Conservation (phyloP, 2,888 invertebrate species). For the Cyaniris semiargus region DNA sequence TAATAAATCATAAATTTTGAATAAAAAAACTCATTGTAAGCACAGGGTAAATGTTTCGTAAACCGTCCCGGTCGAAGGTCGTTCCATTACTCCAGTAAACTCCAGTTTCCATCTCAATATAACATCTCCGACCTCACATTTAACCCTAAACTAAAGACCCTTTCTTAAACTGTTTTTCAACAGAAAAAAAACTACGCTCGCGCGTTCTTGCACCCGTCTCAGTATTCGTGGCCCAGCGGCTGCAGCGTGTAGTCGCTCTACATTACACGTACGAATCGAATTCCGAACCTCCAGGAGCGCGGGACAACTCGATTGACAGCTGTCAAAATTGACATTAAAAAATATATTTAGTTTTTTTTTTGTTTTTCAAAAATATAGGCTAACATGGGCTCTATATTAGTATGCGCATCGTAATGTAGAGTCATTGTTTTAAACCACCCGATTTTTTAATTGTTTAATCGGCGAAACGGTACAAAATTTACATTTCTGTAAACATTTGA, state of each 20-base stretch:
- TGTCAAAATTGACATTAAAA: slow-evolving; percentile 45
- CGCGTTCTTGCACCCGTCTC: slow-evolving; percentile 53
- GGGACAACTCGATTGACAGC: slow-evolving; percentile 63
- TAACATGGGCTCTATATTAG: not conserved
- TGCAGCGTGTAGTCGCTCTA: slow-evolving; percentile 69
- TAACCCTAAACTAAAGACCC: slow-evolving; percentile 71
- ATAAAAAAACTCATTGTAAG: not conserved
- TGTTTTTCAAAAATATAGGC: not conserved
- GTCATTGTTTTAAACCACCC: slow-evolving; percentile 73
- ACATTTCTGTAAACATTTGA: slow-evolving; percentile 65
- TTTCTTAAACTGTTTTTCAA: slow-evolving; percentile 71
- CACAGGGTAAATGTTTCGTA: slow-evolving; percentile 34
- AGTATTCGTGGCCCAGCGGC: slow-evolving; percentile 73
- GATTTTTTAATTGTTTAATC: slow-evolving; percentile 67
- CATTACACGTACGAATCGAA: slow-evolving; percentile 51
- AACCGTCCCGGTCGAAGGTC: slow-evolving; percentile 44
- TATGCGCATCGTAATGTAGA: slow-evolving; percentile 52
- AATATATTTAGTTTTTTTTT: slow-evolving; percentile 39
- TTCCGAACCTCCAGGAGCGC: slow-evolving; percentile 63
- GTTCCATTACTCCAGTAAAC: slow-evolving; percentile 45
- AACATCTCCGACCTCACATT: slow-evolving; percentile 65
- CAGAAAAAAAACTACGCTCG: slow-evolving; percentile 64
- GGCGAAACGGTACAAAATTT: slow-evolving; percentile 62
- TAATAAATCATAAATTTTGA: slow-evolving; percentile 13
- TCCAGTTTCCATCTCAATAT: slow-evolving; percentile 46